phyloP scores from a whole-genome alignment of 2,888 invertebrate species.

The Drosophila villosipedis region DNA sequence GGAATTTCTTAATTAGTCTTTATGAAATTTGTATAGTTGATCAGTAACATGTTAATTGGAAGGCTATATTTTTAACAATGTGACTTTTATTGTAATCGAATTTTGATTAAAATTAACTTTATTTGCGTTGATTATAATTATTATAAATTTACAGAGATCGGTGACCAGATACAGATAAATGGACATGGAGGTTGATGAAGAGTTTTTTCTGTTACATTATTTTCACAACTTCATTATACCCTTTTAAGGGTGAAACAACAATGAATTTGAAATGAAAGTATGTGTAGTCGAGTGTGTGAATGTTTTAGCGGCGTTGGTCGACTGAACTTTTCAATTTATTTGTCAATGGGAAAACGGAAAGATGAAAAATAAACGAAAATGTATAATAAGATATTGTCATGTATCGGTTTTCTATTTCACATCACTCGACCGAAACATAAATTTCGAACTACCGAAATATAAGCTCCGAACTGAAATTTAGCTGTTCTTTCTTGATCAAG shows the following conservation, averaged over 20 bases:
- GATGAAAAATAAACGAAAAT: neutral
- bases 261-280: slow-evolving; percentile 23
- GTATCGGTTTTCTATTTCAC: neutral
- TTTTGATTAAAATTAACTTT: neutral
- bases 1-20: too few relatives aligned
- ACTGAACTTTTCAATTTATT: slow-evolving; percentile 26
- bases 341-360: neutral
- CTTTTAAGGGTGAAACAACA: slow-evolving; percentile 6
- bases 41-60: neutral
- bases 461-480: neutral
- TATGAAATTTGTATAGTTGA: too few relatives aligned
- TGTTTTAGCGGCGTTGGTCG: slow-evolving; percentile 34
- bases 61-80: neutral
- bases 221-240: too few relatives aligned
- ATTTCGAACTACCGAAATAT: neutral
- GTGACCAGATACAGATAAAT: neutral
- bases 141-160: neutral
- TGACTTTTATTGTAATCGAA: neutral
- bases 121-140: neutral
- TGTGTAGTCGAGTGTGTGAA: slow-evolving; percentile 19
- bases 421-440: neutral
- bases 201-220: neutral
- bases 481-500: neutral
- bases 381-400: neutral
- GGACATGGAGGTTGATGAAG: neutral